Base-by-base conservation (phyloP, 2,888 invertebrate species). In the Scelioninae gen. 1 region DNA sequence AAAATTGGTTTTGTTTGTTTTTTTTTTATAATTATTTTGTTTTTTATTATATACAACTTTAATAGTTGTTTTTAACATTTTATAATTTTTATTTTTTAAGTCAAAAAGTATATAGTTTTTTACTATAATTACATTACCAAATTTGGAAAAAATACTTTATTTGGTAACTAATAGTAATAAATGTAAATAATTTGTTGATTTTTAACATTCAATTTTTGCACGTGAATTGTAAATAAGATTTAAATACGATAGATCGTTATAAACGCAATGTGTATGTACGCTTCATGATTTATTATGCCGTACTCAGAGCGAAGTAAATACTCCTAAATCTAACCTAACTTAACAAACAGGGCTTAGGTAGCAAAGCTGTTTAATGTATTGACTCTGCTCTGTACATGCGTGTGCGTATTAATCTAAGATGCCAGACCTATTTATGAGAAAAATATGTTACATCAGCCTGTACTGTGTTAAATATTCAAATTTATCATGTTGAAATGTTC, bases 321-420 rank as follows among this genome's bases (percentile, higher is more conserved):
- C 81, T 81, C 65, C 75, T 81, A 81, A 81, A 81, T 81, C 75
- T 75, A 81, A 71, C 63, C 71, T 76, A 76, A 75, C 81, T 81
- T 81, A 71, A 81, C 81, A 76, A 81, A 81, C 69, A 75, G 53
- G 69, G 75, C 76, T 81, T 76, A 81, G 58, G 63, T 75, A 49
- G 81, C 71, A 71, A 76, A 81, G 76, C 71, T 68, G 81, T 75
- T 81, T 81, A 81, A 76, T 81, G 81, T 71, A 81, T 81, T 65
- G 75, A 75, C 75, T 81, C 55, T 79, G 74, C 74, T 63, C 16
- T 15, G 49, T 63, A 60, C 34, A 56, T 75, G 69, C 75, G 60
- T 58, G 29, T 6, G 13, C 58, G 69, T 75, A 75, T 81, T 80
- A 80, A 68, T 51, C 23, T 45, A 75, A 68, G 63, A 68, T 71